These are phyloP conservation scores for Cossypha niveicapilla DNA, from an alignment of 2,797 vertebrate genomes.

Conservation along the genomic window DNA sequence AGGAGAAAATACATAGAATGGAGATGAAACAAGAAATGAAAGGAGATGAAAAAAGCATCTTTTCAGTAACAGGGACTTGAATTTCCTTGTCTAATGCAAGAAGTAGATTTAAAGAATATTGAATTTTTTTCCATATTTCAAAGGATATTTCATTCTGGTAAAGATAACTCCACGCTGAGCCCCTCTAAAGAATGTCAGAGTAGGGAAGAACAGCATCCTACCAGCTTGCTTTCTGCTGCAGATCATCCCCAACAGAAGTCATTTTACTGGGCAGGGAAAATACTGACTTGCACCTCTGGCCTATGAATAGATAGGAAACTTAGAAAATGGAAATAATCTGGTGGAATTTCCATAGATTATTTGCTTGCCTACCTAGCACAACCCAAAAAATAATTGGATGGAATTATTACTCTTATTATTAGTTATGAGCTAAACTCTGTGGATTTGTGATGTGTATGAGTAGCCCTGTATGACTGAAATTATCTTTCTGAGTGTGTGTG, in stretches of 20 bases:
- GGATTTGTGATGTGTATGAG: neutral
- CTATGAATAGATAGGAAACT: neutral
- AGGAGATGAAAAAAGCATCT: neutral
- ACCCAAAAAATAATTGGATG: neutral
- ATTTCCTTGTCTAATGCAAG: neutral
- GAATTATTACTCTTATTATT: neutral
- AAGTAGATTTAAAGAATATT: neutral
- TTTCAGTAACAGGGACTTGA: neutral
- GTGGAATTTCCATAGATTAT: neutral
- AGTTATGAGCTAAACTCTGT: neutral
- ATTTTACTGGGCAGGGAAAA: neutral
- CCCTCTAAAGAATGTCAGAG: neutral
- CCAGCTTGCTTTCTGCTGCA: neutral
- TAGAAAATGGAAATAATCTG: neutral
- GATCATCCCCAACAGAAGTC: neutral
- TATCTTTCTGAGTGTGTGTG: accelerated
- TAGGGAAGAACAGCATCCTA: neutral
- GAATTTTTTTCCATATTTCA: neutral
- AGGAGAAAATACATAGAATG: neutral
- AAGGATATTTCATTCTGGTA: neutral
- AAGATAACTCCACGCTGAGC: neutral
- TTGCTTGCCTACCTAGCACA: neutral
- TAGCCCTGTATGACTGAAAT: neutral
- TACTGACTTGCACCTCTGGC: neutral
- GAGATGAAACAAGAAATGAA: neutral